Percentiles rank a stretch among this genome's conserved stretches.
Conservation (phyloP, 2,888 invertebrate genomes). For the Epistrophe grossulariae region DNA sequence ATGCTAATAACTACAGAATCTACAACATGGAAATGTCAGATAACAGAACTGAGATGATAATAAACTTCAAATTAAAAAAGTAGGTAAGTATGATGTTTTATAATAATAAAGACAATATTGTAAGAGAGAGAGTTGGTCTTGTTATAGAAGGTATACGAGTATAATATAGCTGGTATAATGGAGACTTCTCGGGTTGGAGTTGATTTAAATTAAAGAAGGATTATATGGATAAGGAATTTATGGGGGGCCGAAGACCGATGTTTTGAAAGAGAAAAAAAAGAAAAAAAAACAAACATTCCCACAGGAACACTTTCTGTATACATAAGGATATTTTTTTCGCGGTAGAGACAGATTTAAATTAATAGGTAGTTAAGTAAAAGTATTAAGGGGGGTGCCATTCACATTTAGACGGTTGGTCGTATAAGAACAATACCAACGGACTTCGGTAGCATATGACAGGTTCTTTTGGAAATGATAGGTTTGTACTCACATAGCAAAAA, state of each 20-base stretch:
- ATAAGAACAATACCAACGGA: too few species aligned
- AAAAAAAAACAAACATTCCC: not conserved
- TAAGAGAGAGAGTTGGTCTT: conserved; percentile 2
- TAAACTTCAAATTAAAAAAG: conserved; percentile 68
- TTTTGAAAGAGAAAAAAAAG: not conserved
- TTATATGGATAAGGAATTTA: not conserved
- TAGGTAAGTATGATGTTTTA: conserved; percentile 50
- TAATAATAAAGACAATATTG: conserved; percentile 22
- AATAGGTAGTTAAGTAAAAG: too few species aligned
- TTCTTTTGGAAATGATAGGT: too few species aligned
- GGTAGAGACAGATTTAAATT: too few species aligned
- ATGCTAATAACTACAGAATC: conserved; percentile 64
- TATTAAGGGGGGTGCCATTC: too few species aligned
- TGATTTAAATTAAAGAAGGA: conserved; percentile 13
- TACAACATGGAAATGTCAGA: conserved; percentile 57
- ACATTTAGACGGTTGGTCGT: too few species aligned
- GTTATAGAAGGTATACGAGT: too few species aligned
- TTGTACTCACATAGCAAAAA: too few species aligned
- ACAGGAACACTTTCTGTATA: not conserved
- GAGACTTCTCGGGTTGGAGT: not conserved
- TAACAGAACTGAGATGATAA: conserved; percentile 68
- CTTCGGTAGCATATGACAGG: too few species aligned
- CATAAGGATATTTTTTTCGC: not conserved
- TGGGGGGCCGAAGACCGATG: not conserved
- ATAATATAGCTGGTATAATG: not conserved